phyloP scores from a whole-genome alignment of 2,888 invertebrate species.

The Acrobasis suavella region DNA sequence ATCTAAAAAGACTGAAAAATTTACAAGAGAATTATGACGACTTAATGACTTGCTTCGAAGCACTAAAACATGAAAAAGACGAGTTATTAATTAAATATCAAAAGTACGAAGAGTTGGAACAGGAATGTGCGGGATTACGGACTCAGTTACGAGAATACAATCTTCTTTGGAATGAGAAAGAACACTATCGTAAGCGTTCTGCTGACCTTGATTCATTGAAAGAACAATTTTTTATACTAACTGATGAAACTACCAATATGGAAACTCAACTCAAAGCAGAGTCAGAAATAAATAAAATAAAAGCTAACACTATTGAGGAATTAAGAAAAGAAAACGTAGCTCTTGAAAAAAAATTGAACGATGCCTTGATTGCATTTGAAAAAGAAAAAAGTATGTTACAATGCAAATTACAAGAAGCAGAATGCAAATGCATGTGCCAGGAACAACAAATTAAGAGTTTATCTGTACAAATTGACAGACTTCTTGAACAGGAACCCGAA shows the following conservation, averaged over 20 bases:
- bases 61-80: conserved; percentile 63
- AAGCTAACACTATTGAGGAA: conserved; percentile 57
- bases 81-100: conserved; percentile 51
- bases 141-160: conserved; percentile 63
- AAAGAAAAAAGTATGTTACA: conserved; percentile 74
- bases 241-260: conserved; percentile 65
- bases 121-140: conserved; percentile 56
- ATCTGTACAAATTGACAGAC: conserved; percentile 74
- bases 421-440: conserved; percentile 80
- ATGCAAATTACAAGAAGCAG: conserved; percentile 77
- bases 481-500: conserved; percentile 57
- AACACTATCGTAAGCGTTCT: conserved; percentile 65
- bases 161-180: conserved; percentile 70
- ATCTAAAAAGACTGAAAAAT: conserved; percentile 62
- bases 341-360: conserved; percentile 62
- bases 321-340: conserved; percentile 58
- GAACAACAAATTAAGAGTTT: conserved; percentile 82
- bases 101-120: conserved; percentile 61
- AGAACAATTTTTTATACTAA: conserved; percentile 63
- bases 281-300: conserved; percentile 64
- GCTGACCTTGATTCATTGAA: conserved; percentile 64
- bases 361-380: conserved; percentile 57
- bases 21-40: conserved; percentile 69
- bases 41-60: conserved; percentile 63
- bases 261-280: conserved; percentile 69